Conservation (phyloP, 2,113 vertebrate genomes). For the Lasiurus cinereus region DNA sequence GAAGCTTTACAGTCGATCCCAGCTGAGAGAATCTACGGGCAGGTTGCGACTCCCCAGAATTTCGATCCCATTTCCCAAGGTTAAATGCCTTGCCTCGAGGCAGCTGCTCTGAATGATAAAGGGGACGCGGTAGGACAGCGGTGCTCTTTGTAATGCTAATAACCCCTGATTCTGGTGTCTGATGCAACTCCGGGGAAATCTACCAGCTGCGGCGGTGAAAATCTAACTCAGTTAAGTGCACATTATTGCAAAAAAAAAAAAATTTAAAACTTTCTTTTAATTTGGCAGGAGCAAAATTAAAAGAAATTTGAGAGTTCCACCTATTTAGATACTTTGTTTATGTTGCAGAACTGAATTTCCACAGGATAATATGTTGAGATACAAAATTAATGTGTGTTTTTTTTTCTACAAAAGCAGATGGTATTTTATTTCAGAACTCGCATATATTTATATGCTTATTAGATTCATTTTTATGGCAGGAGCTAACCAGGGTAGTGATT, state of each 20-base stretch:
- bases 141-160: constrained; percentile 93
- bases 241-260: constrained; percentile 76
- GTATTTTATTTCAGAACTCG: constrained; percentile 76
- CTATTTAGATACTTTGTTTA: constrained; percentile 75
- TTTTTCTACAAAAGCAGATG: constrained; percentile 72
- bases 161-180: constrained; percentile 90
- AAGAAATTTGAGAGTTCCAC: constrained; percentile 80
- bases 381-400: constrained; percentile 70
- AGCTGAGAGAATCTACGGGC: constrained; percentile 82
- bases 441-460: constrained; percentile 62
- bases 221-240: constrained; percentile 87
- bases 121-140: constrained; percentile 88
- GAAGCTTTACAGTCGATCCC: constrained; percentile 83
- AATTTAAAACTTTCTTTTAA: constrained; percentile 62
- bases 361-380: constrained; percentile 66
- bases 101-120: constrained; percentile 91
- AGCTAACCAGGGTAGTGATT: constrained; percentile 52
- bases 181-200: constrained; percentile 89
- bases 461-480: constrained; percentile 67
- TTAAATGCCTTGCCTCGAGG: constrained; percentile 89
- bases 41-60: constrained; percentile 86
- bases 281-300: constrained; percentile 83
- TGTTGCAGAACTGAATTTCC: constrained; percentile 64
- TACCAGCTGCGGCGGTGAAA: constrained; percentile 82
- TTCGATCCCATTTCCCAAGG: constrained; percentile 91